These are phyloP conservation scores for Hypanus sabinus DNA, from an alignment of 2,113 vertebrate species.

Conservation along the genomic window DNA sequence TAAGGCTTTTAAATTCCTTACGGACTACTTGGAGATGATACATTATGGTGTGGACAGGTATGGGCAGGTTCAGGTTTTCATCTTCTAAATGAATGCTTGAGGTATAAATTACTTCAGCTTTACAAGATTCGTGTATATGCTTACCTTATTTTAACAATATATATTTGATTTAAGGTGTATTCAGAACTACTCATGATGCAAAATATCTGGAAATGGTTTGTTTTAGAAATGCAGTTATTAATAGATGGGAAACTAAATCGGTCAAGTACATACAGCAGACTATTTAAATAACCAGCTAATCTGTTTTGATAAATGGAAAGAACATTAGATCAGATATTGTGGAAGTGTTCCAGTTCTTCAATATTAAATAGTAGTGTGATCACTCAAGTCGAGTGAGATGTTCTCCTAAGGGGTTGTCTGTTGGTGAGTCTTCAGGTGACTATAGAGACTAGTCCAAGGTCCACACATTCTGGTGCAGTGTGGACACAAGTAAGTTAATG, in stretches of 20 bases:
- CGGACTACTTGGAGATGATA: neutral
- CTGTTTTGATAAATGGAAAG: neutral
- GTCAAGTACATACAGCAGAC: neutral
- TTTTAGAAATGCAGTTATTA: neutral
- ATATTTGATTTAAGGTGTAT: neutral
- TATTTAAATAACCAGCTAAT: neutral
- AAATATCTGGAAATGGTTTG: neutral
- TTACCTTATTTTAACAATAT: neutral
- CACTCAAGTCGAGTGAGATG: too few relatives aligned
- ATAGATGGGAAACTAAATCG: neutral
- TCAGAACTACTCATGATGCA: neutral
- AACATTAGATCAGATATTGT: neutral
- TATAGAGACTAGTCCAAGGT: too few relatives aligned
- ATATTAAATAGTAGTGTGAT: neutral
- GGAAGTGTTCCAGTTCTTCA: neutral
- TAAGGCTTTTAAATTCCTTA: slow-evolving; percentile 22
- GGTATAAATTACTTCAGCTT: neutral
- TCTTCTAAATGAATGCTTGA: neutral
- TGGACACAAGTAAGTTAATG: too few relatives aligned
- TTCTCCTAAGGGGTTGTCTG: too few relatives aligned
- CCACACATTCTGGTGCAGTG: too few relatives aligned
- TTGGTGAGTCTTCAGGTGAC: too few relatives aligned
- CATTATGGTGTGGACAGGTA: slow-evolving; percentile 10
- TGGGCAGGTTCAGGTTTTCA: neutral
- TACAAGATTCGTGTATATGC: neutral